Conservation (phyloP, 2,797 vertebrate species). For the Pangasius macronema region DNA sequence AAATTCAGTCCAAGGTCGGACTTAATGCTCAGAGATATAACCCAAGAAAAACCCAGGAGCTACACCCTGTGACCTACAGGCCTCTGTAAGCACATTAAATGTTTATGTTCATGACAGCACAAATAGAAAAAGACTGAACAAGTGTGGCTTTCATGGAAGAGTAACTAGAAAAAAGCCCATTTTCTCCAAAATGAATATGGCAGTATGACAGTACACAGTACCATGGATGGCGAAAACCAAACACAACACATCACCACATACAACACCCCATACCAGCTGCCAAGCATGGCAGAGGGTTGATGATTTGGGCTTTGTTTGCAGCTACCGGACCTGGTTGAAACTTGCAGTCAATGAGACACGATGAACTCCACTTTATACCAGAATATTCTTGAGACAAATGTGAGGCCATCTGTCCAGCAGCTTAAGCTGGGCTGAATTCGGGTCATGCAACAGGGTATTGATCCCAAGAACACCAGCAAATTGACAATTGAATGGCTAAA, state of each 20-base stretch:
- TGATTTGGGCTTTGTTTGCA: neutral
- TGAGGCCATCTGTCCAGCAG: neutral
- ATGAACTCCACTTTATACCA: neutral
- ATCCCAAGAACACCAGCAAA: neutral
- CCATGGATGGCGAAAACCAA: neutral
- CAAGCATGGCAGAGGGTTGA: neutral
- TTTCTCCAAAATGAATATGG: neutral
- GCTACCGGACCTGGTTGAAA: neutral
- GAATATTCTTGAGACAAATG: no score
- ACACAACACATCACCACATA: neutral
- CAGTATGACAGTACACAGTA: neutral
- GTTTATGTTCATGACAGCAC: neutral
- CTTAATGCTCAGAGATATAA: neutral
- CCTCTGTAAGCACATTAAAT: neutral
- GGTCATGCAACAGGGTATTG: neutral
- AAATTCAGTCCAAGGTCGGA: neutral
- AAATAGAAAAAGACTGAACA: neutral
- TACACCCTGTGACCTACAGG: neutral
- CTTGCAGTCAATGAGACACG: neutral
- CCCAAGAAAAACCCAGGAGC: neutral
- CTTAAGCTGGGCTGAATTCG: neutral
- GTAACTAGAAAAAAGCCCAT: neutral
- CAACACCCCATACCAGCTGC: neutral
- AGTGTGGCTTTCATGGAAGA: neutral
- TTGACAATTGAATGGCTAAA: neutral